Percentiles rank a stretch among this genome's conserved stretches.
These are phyloP conservation scores for Lathamus discolor DNA, from an alignment of 2,113 vertebrate genomes.

Conservation along the genomic window DNA sequence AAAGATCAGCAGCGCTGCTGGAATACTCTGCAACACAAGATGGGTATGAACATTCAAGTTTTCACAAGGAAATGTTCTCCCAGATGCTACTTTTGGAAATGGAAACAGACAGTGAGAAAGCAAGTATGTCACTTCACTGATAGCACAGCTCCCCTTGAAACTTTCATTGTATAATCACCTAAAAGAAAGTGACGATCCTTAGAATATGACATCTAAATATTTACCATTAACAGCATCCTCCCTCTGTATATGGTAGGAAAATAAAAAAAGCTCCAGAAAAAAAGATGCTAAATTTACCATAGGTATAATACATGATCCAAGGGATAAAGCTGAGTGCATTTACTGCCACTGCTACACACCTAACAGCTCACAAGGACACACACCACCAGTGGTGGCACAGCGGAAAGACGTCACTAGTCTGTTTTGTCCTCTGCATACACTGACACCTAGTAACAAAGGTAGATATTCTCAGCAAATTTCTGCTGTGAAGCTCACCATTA, in stretches of 20 bases:
- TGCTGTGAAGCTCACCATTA: neutral
- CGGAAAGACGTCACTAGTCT: neutral
- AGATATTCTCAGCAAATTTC: neutral
- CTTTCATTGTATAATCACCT: neutral
- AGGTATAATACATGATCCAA: neutral
- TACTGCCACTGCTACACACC: neutral
- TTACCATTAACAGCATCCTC: neutral
- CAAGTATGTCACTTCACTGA: neutral
- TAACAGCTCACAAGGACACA: neutral
- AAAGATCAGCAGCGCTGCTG: neutral
- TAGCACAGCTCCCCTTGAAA: neutral
- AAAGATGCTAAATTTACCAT: neutral
- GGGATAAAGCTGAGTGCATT: neutral
- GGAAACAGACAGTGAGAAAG: neutral
- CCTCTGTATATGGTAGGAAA: neutral
- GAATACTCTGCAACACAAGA: neutral
- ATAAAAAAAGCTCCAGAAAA: neutral
- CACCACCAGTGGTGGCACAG: neutral
- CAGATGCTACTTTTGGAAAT: neutral
- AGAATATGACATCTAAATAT: neutral
- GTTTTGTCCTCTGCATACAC: neutral
- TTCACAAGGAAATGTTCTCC: neutral
- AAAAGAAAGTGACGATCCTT: neutral
- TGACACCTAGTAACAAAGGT: neutral
- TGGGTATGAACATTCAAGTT: neutral